phyloP scores from a whole-genome alignment of 2,113 vertebrate genomes.

The Eublepharis macularius region DNA sequence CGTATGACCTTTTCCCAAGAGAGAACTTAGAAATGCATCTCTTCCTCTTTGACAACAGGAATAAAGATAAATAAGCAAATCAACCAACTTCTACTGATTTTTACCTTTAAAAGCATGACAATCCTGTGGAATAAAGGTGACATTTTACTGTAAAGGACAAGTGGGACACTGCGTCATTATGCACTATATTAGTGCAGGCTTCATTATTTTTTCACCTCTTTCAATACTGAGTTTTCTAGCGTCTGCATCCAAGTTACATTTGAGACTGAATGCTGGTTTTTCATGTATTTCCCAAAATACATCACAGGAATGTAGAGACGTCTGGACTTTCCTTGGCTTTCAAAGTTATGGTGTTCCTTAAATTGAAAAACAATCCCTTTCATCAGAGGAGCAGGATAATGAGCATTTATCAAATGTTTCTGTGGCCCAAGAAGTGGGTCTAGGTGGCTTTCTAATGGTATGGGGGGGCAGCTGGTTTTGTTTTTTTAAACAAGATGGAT shows the following conservation, averaged over 20 bases:
- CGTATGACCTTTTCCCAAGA: constrained; percentile 64
- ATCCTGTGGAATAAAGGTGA: constrained; percentile 71
- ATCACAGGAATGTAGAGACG: constrained; percentile 67
- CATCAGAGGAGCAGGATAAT: constrained; percentile 59
- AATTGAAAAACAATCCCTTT: constrained; percentile 63
- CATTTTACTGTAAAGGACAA: constrained; percentile 74
- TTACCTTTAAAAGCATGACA: constrained; percentile 73
- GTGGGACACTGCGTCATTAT: constrained; percentile 76
- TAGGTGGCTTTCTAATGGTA: constrained; percentile 62
- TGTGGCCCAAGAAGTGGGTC: constrained; percentile 44
- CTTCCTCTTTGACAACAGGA: constrained; percentile 72
- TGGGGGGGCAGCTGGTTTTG: constrained; percentile 20
- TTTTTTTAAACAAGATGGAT: constrained; percentile 42
- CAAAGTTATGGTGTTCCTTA: constrained; percentile 73
- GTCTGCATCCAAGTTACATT: constrained; percentile 80
- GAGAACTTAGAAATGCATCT: constrained; percentile 57
- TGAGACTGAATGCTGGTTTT: constrained; percentile 65
- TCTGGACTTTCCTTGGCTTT: constrained; percentile 73
- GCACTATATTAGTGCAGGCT: constrained; percentile 98
- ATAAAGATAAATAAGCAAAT: constrained; percentile 46
- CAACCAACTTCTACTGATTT: constrained; percentile 66
- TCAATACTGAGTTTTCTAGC: constrained; percentile 88
- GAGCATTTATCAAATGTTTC: constrained; percentile 41
- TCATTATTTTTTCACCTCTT: constrained; percentile 79
- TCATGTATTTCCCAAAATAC: constrained; percentile 70